Evolutionary conservation across 2,888 invertebrate species (phyloP), one percentile per base, ranked within the genome.

Genomic region (Mythimna vitellina): DNA sequence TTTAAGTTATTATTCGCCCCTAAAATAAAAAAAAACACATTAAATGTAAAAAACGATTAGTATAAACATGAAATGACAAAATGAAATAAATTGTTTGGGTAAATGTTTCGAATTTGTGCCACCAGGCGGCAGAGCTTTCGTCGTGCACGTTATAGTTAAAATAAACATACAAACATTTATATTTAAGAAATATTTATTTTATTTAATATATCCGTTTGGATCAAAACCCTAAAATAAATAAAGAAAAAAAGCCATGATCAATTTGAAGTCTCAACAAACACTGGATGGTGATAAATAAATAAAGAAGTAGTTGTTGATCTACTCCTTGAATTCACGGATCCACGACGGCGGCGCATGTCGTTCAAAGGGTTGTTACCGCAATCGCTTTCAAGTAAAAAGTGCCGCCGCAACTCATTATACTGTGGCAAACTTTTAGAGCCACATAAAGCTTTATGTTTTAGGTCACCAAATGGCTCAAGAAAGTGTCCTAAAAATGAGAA

Each of bases 341-440:
- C 25, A 46, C 29, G 58, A 46, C 10, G 46, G 2, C 20, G 14
- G 35, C 42, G 38, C 22, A 46, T 22, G 51, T 62, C 29, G 29
- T n/a, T 65, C 57, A 62, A 73, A 80, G 35, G 51, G 51, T 14
- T 53, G 51, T 62, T 17, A 57, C 80, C 25, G 56, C 65, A 65
- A 60, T 62, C 29, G 53, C 56, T 73, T 62, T 63, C 38, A 72
- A 73, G 53, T 46, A 80, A 80, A 73, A 79, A 79, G 42, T 81
- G 71, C 69, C 73, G 61, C 73, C 65, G 75, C 76, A 75, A 68
- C 75, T 75, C 71, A 70, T 74, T 70, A 68, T 51, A 64, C 68
- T 35, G 65, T 54, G 56, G 56, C 53, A 53, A 80, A 63, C 57
- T 80, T 66, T 64, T 38, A 22, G 62, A 66, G 57, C 29, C 17